These are phyloP conservation scores for Phalacrocorax pelagicus DNA, from an alignment of 2,113 vertebrate genomes.

Conservation along the genomic window DNA sequence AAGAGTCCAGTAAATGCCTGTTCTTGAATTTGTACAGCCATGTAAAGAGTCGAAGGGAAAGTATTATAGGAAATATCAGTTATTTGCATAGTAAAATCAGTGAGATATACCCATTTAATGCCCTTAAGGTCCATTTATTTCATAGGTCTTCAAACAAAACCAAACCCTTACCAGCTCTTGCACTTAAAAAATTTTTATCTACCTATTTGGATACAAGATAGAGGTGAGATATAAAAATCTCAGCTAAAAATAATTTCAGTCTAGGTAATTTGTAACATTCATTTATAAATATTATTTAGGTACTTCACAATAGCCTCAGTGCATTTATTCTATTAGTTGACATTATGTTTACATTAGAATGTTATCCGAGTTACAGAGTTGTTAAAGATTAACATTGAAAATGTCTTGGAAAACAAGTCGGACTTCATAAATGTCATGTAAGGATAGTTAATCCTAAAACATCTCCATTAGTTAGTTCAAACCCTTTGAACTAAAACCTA, in stretches of 20 bases:
- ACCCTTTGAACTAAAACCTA: not conserved
- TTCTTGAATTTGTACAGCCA: not conserved
- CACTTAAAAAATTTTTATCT: not conserved
- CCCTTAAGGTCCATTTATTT: not conserved
- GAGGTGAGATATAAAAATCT: not conserved
- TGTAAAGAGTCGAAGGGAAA: not conserved
- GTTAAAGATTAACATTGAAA: slow-evolving; percentile 53
- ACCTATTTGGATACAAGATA: not conserved
- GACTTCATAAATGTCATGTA: not conserved
- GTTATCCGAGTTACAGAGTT: not conserved
- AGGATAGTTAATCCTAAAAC: not conserved
- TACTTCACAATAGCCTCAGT: not conserved
- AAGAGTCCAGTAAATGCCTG: not conserved
- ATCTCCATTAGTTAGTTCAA: not conserved
- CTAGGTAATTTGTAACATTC: not conserved
- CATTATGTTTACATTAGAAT: not conserved
- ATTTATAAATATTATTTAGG: not conserved
- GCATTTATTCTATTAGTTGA: not conserved
- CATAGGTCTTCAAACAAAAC: not conserved
- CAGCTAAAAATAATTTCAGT: not conserved
- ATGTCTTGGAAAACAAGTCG: slow-evolving; percentile 15
- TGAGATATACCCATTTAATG: not conserved
- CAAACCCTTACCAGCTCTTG: not conserved
- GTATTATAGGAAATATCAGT: not conserved
- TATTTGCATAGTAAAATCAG: not conserved